Percentiles rank a stretch among this genome's conserved stretches.
phyloP scores from a whole-genome alignment of 2,888 invertebrate species.

The Ophion ellenae region DNA sequence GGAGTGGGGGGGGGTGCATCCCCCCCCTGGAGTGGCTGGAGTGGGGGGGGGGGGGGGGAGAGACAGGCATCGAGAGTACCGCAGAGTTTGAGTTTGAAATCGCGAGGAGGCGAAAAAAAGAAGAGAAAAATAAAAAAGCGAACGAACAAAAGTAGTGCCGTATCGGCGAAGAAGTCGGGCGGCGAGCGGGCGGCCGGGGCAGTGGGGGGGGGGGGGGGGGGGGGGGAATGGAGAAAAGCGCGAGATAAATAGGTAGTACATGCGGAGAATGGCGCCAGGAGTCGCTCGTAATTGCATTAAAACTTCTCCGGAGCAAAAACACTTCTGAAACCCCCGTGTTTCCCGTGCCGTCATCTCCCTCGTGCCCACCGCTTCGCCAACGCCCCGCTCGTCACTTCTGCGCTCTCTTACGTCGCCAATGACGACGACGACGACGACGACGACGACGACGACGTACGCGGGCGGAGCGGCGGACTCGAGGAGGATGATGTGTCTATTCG shows the following conservation, averaged over 20 bases:
- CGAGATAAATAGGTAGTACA: slow-evolving; percentile 64
- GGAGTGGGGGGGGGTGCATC: no score
- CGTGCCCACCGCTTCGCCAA: background rate
- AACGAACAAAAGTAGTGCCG: background rate
- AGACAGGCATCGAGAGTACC: no score
- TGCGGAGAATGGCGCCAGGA: slow-evolving; percentile 76
- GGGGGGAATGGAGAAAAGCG: slow-evolving; percentile 55
- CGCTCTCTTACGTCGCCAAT: background rate
- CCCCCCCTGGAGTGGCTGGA: no score
- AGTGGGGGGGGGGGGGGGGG: slow-evolving; percentile 49
- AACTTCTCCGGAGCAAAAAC: slow-evolving; percentile 81
- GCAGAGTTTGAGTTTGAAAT: background rate
- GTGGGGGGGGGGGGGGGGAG: no score
- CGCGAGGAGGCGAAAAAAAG: background rate
- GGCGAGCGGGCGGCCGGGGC: slow-evolving; percentile 35
- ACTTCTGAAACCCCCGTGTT: slow-evolving; percentile 75
- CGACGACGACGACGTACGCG: slow-evolving; percentile 6
- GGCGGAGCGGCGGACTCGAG: background rate
- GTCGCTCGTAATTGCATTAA: slow-evolving; percentile 82
- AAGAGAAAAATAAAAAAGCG: background rate
- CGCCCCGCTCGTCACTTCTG: background rate
- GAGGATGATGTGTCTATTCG: slow-evolving; percentile 33
- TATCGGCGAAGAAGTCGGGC: slow-evolving; percentile 15
- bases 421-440: slow-evolving; percentile 9
- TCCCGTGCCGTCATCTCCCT: slow-evolving; percentile 42